Evolutionary conservation across 2,113 vertebrate species (phyloP), one percentile per base, ranked within the genome.

Genomic region (Tachuris rubrigastra): DNA sequence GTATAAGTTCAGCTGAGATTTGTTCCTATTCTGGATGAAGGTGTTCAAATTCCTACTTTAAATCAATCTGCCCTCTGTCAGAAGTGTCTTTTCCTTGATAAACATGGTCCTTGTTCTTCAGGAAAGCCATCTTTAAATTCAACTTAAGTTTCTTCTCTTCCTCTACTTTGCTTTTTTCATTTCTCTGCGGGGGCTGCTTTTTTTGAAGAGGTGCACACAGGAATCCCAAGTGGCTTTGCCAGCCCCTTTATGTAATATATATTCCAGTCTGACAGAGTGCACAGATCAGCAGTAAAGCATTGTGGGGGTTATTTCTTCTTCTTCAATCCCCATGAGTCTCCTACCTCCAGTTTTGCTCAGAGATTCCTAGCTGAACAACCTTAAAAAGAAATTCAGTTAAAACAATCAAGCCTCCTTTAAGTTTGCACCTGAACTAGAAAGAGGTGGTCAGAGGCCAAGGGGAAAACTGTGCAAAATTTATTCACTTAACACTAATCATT

Each of bases 271-370:
- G 62, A 85, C 59, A 86, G 59, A 75, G 42, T 31, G 28, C 60
- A 84, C 66, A 69, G 66, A 71, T 87, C 71, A 81, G 23, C 59
- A 75, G n/a, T 74, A 74, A 73, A 91, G 87, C 11, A 18, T 11
- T 65, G 81, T n/a, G 75, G 46, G n/a, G 80, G 24, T 87, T 95
- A 79, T 81, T 69, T 91, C 82, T 92, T 78, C 52, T 72, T 35
- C 80, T 95, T 84, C 35, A 91, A 60, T 77, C 56, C 72, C 69
- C 52, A 22, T 22, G 63, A 87, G 93, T 33, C 21, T 91, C 62
- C 80, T 53, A 89, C 80, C 42, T 91, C 74, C 75, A 95, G 39
- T 87, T 95, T 89, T 79, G 39, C 60, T 75, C 35, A 76, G 69
- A 76, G 62, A 63, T 71, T 91, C 47, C 41, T 14, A 65, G 75